Conservation (phyloP, 1,140 invertebrate genomes). For the Penaeus japonicus region DNA sequence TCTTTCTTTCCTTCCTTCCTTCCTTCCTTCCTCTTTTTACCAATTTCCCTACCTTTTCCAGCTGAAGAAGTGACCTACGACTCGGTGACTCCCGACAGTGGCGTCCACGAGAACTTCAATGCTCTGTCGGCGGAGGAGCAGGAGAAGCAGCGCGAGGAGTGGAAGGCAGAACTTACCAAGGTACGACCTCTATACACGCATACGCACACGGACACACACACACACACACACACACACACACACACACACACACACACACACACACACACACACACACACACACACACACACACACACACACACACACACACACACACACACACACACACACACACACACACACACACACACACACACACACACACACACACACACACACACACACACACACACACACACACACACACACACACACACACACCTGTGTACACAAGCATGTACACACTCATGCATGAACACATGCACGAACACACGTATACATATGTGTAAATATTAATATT, state of each 20-base stretch:
- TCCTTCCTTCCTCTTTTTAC: background rate
- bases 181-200: too few species aligned
- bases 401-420: too few species aligned
- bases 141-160: slow-evolving; percentile 57
- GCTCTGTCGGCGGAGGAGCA: slow-evolving; percentile 51
- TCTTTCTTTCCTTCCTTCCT: background rate
- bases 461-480: background rate
- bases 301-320: too few species aligned
- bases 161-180: slow-evolving; percentile 57
- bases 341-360: too few species aligned
- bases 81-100: slow-evolving; percentile 57
- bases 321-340: too few species aligned
- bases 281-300: too few species aligned
- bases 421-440: background rate
- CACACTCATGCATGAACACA: background rate
- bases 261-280: too few species aligned
- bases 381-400: too few species aligned
- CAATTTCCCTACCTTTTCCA: background rate
- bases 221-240: too few species aligned
- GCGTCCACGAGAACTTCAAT: slow-evolving; percentile 57
- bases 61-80: slow-evolving; percentile 55
- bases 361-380: too few species aligned
- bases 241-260: too few species aligned
- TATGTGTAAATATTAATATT: background rate
- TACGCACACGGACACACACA: too few species aligned